These are phyloP conservation scores for Crocidura indochinensis DNA, from an alignment of 2,797 vertebrate species.

Conservation along the genomic window DNA sequence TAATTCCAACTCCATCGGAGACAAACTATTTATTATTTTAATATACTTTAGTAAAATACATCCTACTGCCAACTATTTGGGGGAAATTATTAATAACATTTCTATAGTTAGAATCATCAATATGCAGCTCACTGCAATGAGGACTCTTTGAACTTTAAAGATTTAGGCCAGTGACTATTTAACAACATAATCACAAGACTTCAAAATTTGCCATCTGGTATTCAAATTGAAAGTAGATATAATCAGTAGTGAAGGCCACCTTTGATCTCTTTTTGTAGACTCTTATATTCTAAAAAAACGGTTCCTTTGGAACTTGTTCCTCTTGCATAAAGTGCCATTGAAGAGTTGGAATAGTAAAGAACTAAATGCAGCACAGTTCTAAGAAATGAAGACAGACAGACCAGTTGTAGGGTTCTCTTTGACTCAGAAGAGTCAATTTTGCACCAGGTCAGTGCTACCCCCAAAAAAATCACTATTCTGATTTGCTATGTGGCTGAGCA, in stretches of 20 bases:
- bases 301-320: conserved; percentile 80
- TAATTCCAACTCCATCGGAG: conserved; percentile 83
- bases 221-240: conserved; percentile 88
- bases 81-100: conserved; percentile 87
- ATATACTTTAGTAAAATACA: conserved; percentile 86
- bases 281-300: conserved; percentile 81
- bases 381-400: too few relatives aligned
- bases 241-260: conserved; percentile 82
- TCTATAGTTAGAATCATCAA: conserved; percentile 80
- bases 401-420: too few relatives aligned
- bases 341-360: conserved; percentile 89
- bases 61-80: conserved; percentile 84
- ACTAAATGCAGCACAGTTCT: conserved; percentile 72
- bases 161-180: conserved; percentile 86
- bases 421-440: too few relatives aligned
- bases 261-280: conserved; percentile 76
- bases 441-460: too few relatives aligned
- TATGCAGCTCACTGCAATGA: conserved; percentile 64
- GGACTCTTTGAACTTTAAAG: conserved; percentile 56
- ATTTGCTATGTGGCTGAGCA: too few relatives aligned
- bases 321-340: conserved; percentile 88
- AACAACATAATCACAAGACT: conserved; percentile 89
- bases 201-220: conserved; percentile 83
- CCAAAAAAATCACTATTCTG: too few relatives aligned
- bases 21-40: conserved; percentile 87